Conservation (phyloP, 2,888 invertebrate species). For the Linnaemya tessellans region DNA sequence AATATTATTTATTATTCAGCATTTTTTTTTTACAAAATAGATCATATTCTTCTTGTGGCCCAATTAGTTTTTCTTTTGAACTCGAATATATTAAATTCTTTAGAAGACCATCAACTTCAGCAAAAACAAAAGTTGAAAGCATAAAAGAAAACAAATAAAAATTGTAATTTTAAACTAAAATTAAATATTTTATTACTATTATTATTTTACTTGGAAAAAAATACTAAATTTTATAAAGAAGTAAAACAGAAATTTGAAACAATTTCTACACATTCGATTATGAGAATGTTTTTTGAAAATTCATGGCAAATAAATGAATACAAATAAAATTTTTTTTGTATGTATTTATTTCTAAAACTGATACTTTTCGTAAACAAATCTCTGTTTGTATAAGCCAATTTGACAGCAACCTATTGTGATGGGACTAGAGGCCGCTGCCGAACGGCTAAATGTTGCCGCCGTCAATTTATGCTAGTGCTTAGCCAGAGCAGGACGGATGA, state of each 20-base stretch:
- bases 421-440: no score
- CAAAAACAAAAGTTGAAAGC: neutral
- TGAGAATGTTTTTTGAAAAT: neutral
- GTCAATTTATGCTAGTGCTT: no score
- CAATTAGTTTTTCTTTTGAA: neutral
- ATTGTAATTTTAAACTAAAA: slow-evolving; percentile 26
- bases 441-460: no score
- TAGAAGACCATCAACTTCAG: neutral
- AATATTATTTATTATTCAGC: neutral
- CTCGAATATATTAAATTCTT: slow-evolving; percentile 24
- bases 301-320: neutral
- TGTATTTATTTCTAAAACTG: neutral
- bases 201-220: neutral
- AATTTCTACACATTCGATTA: neutral
- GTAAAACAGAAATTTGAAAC: neutral
- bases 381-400: no score
- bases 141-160: neutral
- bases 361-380: neutral
- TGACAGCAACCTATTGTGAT: no score
- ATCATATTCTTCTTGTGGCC: neutral
- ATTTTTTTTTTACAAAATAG: neutral
- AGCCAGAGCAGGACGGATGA: no score
- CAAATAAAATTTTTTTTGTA: neutral
- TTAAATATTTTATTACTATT: slow-evolving; percentile 4
- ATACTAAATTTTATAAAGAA: slow-evolving; percentile 32